Evolutionary conservation across 2,888 invertebrate genomes (phyloP), one percentile per base, ranked within the genome.

Genomic region (Ophioninae sp.): DNA sequence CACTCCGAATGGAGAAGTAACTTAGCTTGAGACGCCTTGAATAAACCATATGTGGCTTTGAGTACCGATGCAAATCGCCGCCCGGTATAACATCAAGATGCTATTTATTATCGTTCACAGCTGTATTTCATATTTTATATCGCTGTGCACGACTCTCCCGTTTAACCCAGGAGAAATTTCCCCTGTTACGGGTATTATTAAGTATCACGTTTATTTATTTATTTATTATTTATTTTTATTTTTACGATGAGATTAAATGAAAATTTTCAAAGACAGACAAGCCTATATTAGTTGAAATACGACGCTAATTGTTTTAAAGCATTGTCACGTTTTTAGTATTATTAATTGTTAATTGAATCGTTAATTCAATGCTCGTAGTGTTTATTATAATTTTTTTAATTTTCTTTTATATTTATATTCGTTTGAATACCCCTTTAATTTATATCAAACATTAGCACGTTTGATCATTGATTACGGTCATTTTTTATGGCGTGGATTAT

Each of bases 121-220:
- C 39, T 65, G 37, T 65, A 30, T 65, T 7, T 65, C 65, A 41
- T 65, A 65, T 65, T 65, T 30, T 30, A 8, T 62, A 30, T 62
- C 62, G 62, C 17, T 62, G 13, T 13, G n/a, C 30, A 17, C 17
- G 50, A 6, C 50, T 50, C 5, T 50, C 50, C 13, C 50, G 50
- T 13, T 50, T 13, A 50, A 50, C 17, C 6, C 17, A 50, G 17
- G 50, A 6, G 17, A 50, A 50, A 50, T 50, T 50, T 50, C 17
- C 50, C 50, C 5, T 50, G 13, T 50, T 0, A 50, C 50, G 50
- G 13, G 13, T 17, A 50, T 50, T 5, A 17, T 50, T 50, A 13
- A 50, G 17, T 50, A 50, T 50, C 6, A 50, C 17, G 50, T 50
- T 7, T 41, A 8, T 41, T 41, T 41, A 8, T 41, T 41, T 41